Evolutionary conservation across 1,140 invertebrate species (phyloP), one percentile per base, ranked within the genome.

Genomic region (Orussus abietinus): DNA sequence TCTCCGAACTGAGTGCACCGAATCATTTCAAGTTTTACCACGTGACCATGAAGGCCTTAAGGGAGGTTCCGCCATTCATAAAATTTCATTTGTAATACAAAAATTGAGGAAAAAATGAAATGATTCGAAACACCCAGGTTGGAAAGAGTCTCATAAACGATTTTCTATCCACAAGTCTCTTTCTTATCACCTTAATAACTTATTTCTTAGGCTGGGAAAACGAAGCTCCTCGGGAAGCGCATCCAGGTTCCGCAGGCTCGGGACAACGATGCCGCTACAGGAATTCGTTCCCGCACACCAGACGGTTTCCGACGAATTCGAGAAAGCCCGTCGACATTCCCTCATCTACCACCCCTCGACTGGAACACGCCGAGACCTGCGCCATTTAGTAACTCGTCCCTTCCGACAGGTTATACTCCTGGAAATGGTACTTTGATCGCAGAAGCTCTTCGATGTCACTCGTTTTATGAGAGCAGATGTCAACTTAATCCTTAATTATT

Each of bases 301-400:
- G 66, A 71, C 22, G 38, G 52, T 13, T 45, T 57, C 30, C 53
- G 66, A 17, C 55, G 61, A 7, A 51, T 66, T 3, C 55, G 61
- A 46, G 62, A 58, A 11, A n/a, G 44, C 55, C 9, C 65, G n/a
- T n/a, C n/a, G n/a, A 62, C 17, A 53, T 45, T 34, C 42, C 53
- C n/a, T n/a, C n/a, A n/a, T 60, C 14, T 52, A 53, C 38, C 61
- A 57, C 39, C n/a, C 55, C 33, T 53, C 4, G 66, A 70, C 17
- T 62, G 62, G 53, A 45, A 42, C 38, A 34, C 43, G 14, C 39
- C 45, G 30, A 51, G 56, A 15, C 48, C 56, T 4, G 21, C 38
- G 11, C 19, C 40, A 3, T 55, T 50, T 30, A 50, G 36, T 35
- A 33, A 43, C 28, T 43, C 38, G 44, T 42, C 54, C 1, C 43